Conservation (phyloP, 2,797 vertebrate genomes). For the Periophthalmus magnuspinnatus region DNA sequence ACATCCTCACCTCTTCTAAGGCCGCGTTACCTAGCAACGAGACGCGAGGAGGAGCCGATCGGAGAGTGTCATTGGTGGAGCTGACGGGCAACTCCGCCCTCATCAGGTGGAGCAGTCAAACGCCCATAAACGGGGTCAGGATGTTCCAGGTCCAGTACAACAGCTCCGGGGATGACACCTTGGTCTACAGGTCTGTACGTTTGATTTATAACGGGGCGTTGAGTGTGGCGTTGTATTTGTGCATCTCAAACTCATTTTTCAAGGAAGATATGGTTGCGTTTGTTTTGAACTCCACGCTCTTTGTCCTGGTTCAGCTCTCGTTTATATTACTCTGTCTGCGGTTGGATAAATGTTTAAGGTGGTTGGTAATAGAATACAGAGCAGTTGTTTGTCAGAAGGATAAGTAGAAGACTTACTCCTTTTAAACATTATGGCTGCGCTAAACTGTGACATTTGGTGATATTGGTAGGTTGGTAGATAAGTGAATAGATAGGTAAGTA, state of each 20-base stretch:
- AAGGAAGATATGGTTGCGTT: too few relatives aligned
- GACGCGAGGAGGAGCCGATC: constrained; percentile 68
- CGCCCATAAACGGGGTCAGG: constrained; percentile 72
- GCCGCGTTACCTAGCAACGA: constrained; percentile 75
- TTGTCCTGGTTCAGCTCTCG: too few relatives aligned
- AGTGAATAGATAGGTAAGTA: too few relatives aligned
- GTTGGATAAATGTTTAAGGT: too few relatives aligned
- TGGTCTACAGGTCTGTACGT: constrained; percentile 80
- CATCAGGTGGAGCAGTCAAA: constrained; percentile 80
- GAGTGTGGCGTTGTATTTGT: neutral
- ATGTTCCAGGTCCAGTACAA: constrained; percentile 88
- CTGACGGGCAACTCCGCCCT: constrained; percentile 81
- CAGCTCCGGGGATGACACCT: constrained; percentile 81
- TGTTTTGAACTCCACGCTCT: too few relatives aligned
- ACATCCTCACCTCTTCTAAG: constrained; percentile 79
- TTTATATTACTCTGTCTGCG: too few relatives aligned
- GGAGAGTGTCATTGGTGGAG: constrained; percentile 76
- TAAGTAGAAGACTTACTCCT: too few relatives aligned
- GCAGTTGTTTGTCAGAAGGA: too few relatives aligned
- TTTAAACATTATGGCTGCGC: too few relatives aligned
- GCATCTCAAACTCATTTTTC: neutral
- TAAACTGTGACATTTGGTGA: too few relatives aligned
- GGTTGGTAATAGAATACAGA: too few relatives aligned
- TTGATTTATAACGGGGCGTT: neutral
- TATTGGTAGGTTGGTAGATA: too few relatives aligned